Base-by-base conservation (phyloP, 2,888 invertebrate species). In the Ellobium chinense region DNA sequence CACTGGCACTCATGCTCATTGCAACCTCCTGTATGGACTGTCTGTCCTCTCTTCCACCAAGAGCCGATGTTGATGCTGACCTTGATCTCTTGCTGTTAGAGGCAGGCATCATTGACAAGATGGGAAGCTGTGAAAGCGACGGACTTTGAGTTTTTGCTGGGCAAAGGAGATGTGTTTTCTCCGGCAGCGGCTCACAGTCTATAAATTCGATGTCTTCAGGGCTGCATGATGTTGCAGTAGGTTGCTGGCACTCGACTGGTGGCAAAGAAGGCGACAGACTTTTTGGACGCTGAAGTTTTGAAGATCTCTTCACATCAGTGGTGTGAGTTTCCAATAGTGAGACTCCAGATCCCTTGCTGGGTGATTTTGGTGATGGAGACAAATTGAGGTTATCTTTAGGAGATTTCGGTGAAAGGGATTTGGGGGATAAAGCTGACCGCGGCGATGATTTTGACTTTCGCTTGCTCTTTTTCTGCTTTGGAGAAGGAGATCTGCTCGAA, bases 61-160 rank as follows among this genome's bases (percentile, higher is more conserved):
- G 62, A 21, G 69, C 60, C 34, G 69, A 77, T 1, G 77, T 69
- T 2, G 77, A 77, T 1, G 69, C 58, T 21, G 77, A 77, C 29
- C 62, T 58, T 14, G 77, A 58, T 9, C 69, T 12, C n/a, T n/a
- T 76, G n/a, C 36, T 2, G 36, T 24, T 24, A 3, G 36, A 31
- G 0, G 63, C 27, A 0, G 66, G 36, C 4, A 66, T 65, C 5
- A 56, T 24, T 27, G 75, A 39, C 1, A 76, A 2, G 27, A 65
- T 12, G 7, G 76, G 66, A 54, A 76, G 24, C 4, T 76, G 76
- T 14, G 76, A 76, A 5, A 76, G 24, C 12, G 66, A 66, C 31
- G 76, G 76, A 34, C 54, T 76, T 34, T 66, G 54, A 31, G 18
- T 62, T 46, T 37, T 62, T 27, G 0, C 14, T 0, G 62, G 62